Evolutionary conservation across 2,113 vertebrate species (phyloP).

Genomic region (Otolemur garnettii): DNA sequence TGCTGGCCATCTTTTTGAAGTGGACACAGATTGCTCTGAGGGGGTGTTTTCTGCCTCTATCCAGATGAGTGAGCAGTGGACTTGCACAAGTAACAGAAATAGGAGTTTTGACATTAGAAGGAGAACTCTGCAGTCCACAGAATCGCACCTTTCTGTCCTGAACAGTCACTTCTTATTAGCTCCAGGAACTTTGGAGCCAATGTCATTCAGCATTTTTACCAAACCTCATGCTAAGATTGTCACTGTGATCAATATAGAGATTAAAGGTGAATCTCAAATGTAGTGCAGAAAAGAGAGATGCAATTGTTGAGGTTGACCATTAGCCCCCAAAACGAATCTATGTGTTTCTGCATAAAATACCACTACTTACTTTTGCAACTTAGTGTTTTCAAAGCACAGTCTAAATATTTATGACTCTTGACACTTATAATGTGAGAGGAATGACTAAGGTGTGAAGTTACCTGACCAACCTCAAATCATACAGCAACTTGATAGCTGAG

Average conservation of each 20-base stretch:
- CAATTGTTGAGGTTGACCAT: background rate
- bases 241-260: rapidly evolving
- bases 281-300: background rate
- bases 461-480: background rate
- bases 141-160: background rate
- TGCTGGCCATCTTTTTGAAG: background rate
- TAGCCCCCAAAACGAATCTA: background rate
- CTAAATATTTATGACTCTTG: background rate
- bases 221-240: background rate
- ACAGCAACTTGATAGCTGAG: background rate
- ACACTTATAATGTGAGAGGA: background rate
- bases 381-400: background rate
- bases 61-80: background rate
- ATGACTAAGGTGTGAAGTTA: background rate
- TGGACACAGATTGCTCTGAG: background rate
- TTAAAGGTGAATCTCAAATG: background rate
- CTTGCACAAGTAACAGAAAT: background rate
- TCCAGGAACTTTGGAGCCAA: too few relatives aligned
- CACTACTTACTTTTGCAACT: background rate
- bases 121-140: too few relatives aligned
- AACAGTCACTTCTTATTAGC: background rate
- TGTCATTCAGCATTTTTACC: background rate
- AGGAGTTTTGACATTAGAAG: background rate
- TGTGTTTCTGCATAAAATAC: background rate
- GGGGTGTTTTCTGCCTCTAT: background rate